Conservation (phyloP, 2,888 invertebrate species). For the Chaetogeoica ovagalla region DNA sequence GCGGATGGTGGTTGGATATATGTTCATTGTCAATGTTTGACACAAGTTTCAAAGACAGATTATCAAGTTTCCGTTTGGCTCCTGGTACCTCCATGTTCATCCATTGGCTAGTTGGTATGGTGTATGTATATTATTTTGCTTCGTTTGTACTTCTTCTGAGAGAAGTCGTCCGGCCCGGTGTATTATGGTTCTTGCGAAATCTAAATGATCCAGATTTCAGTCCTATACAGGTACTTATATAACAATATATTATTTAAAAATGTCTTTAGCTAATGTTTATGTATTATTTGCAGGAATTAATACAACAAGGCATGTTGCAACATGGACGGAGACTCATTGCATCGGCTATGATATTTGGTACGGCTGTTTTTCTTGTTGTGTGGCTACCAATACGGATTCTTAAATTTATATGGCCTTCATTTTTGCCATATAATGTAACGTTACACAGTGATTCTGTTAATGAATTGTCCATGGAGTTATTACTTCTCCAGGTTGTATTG, state of each 20-base stretch:
- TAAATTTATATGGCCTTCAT: constrained; percentile 77
- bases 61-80: constrained; percentile 76
- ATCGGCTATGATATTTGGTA: constrained; percentile 94
- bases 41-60: constrained; percentile 83
- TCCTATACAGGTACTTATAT: constrained; percentile 79
- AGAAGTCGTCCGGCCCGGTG: constrained; percentile 94
- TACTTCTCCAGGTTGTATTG: constrained; percentile 89
- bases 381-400: constrained; percentile 92
- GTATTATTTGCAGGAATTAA: constrained; percentile 78
- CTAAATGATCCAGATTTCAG: constrained; percentile 99
- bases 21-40: constrained; percentile 93
- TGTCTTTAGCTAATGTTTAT: neutral
- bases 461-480: constrained; percentile 89
- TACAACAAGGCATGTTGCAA: constrained; percentile 88
- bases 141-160: constrained; percentile 90
- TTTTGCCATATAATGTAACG: constrained; percentile 92
- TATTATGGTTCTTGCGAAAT: constrained; percentile 96
- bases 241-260: neutral
- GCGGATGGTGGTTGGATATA: constrained; percentile 99
- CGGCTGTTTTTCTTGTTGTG: constrained; percentile 91
- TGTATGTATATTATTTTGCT: constrained; percentile 98
- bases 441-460: constrained; percentile 82
- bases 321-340: constrained; percentile 89
- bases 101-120: constrained; percentile 99
- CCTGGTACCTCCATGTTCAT: constrained; percentile 97